Evolutionary conservation across 2,113 vertebrate genomes (phyloP), one percentile per base, ranked within the genome.

Genomic region (Anoplopoma fimbria): DNA sequence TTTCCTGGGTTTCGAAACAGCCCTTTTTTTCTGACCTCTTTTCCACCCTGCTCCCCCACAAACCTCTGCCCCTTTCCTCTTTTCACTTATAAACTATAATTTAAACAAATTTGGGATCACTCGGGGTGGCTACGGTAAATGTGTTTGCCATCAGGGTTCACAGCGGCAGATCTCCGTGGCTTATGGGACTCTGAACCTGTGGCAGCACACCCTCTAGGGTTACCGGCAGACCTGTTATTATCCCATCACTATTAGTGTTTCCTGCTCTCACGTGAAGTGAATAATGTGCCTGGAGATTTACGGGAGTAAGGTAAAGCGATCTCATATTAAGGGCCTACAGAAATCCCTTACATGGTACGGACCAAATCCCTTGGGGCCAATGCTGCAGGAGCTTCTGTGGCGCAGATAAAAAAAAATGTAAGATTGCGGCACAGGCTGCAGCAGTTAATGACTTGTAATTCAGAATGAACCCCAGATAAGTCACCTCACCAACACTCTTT

Each of bases 1-100:
- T 95, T 95, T 96, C 92, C 91, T 93, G 91, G 90, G 84, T 84
- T 88, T 84, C 69, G 84, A 91, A 94, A 91, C 84, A 86, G 69
- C 47, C 85, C 76, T 83, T 76, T 83, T 76, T 74, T 83, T 81
- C 79, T 75, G 82, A 87, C 68, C 70, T 62, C 34, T 71, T 73
- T 76, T 76, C 87, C 51, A 75, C 25, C 25, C 77, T 51, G 47
- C 79, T 69, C 72, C 78, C 77, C 68, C 78, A 68, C 45, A 87
- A 80, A 86, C 81, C 58, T 72, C 71, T 72, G 80, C 86, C 74
- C 58, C 42, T 55, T 77, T 76, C 73, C 38, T 58, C 57, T 63
- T 27, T 61, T 38, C 61, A n/a, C 81, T 55, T 77, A 75, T 65
- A 10, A 75, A 76, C 89, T 85, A 79, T 93, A 90, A 94, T 94